Percentiles rank a stretch among this genome's conserved stretches.
These are phyloP conservation scores for Nycteola revayana DNA, from an alignment of 2,888 invertebrate genomes.

Conservation along the genomic window DNA sequence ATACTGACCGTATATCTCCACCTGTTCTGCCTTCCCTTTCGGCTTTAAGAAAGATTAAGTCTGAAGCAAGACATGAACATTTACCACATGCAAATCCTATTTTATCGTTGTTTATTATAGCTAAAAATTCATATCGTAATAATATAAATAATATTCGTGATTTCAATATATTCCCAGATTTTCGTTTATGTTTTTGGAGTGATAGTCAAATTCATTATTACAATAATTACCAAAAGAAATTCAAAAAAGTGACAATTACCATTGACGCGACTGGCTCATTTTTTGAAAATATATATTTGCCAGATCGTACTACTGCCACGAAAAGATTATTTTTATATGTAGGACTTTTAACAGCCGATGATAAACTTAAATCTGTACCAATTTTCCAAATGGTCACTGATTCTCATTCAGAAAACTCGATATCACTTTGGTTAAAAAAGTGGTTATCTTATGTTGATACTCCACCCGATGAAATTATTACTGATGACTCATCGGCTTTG, in stretches of 20 bases:
- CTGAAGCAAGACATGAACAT: conserved; percentile 1
- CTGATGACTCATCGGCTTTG: too few relatives aligned
- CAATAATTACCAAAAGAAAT: conserved; percentile 4
- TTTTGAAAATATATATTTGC: conserved; percentile 1
- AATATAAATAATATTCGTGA: conserved; percentile 1
- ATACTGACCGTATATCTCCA: neutral
- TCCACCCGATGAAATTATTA: too few relatives aligned
- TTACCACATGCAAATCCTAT: conserved; percentile 7
- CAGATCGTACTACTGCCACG: conserved; percentile 3
- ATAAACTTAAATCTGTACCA: too few relatives aligned
- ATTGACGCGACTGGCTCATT: conserved; percentile 7
- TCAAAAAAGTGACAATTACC: conserved; percentile 3
- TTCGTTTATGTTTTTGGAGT: conserved; percentile 5
- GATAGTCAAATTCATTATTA: conserved; percentile 7
- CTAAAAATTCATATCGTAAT: conserved; percentile 5
- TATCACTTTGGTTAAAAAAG: too few relatives aligned
- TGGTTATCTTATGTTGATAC: too few relatives aligned
- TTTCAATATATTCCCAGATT: conserved; percentile 3
- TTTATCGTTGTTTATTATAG: conserved; percentile 2
- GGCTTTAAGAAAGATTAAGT: conserved; percentile 6
- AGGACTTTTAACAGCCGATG: too few relatives aligned
- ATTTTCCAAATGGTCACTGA: too few relatives aligned
- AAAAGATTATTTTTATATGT: too few relatives aligned
- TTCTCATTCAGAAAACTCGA: too few relatives aligned
- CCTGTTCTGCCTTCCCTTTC: conserved; percentile 7